A percentile compares a stretch with the other conserved stretches of the same genome.
phyloP scores from a whole-genome alignment of 2,888 invertebrate genomes.

The Ochropleura plecta region DNA sequence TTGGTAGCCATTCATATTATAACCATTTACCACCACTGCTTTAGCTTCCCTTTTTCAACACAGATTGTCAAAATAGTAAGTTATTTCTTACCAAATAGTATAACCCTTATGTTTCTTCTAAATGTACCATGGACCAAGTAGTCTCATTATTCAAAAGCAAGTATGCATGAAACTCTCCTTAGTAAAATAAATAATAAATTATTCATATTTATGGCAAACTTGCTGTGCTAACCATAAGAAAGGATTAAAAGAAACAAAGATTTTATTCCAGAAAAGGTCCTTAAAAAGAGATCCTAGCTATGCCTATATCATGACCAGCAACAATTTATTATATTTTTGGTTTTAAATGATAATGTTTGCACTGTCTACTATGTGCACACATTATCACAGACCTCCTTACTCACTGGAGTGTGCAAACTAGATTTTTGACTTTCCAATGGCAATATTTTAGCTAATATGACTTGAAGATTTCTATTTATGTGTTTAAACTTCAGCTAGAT shows the following conservation, averaged over 20 bases:
- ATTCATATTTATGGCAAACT: background rate
- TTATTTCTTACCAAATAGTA: background rate
- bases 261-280: background rate
- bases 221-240: background rate
- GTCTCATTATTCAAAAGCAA: background rate
- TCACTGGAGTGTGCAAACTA: conserved; percentile 63
- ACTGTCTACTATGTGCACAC: conserved; percentile 48
- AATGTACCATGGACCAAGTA: background rate
- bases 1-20: background rate
- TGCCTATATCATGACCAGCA: background rate
- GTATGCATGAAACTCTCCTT: background rate
- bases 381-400: conserved; percentile 63
- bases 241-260: background rate
- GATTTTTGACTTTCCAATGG: conserved; percentile 69
- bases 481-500: conserved; percentile 41
- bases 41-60: background rate
- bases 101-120: background rate
- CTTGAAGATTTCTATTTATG: conserved; percentile 64
- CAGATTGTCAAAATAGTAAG: no score
- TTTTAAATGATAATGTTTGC: conserved; percentile 35
- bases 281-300: background rate
- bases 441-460: conserved; percentile 61
- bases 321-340: conserved; percentile 46
- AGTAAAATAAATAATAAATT: background rate
- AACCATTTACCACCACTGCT: background rate